phyloP scores from a whole-genome alignment of 2,888 invertebrate species.

The Tetragonula carbonaria region DNA sequence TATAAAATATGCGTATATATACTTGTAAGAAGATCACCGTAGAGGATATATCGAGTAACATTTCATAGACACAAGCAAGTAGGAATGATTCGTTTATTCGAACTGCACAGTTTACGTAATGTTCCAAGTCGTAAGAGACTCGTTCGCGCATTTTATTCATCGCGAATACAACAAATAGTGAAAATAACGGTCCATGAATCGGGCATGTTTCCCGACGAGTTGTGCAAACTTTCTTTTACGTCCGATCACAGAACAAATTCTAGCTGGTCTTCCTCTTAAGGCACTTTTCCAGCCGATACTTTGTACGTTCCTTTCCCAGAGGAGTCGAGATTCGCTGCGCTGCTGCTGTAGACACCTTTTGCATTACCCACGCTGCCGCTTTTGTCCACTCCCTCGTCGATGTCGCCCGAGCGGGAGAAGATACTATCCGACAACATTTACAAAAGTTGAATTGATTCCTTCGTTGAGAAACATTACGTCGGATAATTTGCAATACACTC shows the following conservation, averaged over 20 bases:
- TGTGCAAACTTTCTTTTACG: neutral
- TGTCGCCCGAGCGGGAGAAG: conserved; percentile 83
- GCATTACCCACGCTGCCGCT: conserved; percentile 83
- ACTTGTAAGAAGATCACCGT: neutral
- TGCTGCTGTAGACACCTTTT: conserved; percentile 85
- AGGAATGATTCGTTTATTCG: conserved; percentile 29
- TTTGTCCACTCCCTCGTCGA: conserved; percentile 79
- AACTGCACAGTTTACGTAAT: conserved; percentile 11
- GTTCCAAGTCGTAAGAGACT: neutral
- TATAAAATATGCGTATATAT: no score
- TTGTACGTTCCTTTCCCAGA: conserved; percentile 85
- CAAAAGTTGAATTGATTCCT: neutral
- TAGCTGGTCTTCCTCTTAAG: neutral
- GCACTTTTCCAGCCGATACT: conserved; percentile 83
- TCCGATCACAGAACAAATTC: conserved; percentile 5
- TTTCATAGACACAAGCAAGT: neutral
- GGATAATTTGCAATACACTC: neutral
- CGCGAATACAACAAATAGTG: neutral
- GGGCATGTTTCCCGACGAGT: neutral
- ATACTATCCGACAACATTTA: conserved; percentile 64
- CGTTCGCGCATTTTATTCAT: neutral
- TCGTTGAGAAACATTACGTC: neutral
- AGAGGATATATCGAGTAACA: neutral
- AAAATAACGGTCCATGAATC: neutral
- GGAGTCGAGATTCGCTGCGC: conserved; percentile 83